Evolutionary conservation across 2,888 invertebrate genomes (phyloP).

Genomic region (Tiphia femorata): DNA sequence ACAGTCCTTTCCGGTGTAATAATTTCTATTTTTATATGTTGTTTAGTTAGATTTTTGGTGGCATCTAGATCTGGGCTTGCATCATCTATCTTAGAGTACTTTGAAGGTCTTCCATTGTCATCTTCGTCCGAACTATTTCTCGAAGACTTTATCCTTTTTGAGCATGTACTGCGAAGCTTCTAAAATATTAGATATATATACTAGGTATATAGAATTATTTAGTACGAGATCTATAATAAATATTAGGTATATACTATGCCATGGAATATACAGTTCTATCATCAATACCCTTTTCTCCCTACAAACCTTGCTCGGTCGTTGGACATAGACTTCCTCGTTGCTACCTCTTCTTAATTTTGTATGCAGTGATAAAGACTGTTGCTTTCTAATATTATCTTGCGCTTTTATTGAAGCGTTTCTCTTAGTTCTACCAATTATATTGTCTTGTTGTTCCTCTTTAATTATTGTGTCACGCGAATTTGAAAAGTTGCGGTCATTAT

Average conservation of each 20-base stretch:
- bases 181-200: not conserved
- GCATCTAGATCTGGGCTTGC: not conserved
- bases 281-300: too few species aligned
- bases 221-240: not conserved
- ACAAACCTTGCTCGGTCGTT: slow-evolving; percentile 42
- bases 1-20: not conserved
- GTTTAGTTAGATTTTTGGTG: not conserved
- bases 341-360: slow-evolving; percentile 48
- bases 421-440: slow-evolving; percentile 23
- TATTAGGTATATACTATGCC: too few species aligned
- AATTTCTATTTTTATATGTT: not conserved
- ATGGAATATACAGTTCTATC: too few species aligned
- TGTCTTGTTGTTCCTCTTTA: not conserved
- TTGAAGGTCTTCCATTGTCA: slow-evolving; percentile 36
- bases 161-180: not conserved
- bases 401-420: slow-evolving; percentile 57
- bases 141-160: slow-evolving; percentile 43
- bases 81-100: slow-evolving; percentile 41
- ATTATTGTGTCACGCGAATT: not conserved
- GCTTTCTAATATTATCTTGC: slow-evolving; percentile 49
- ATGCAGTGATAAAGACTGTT: slow-evolving; percentile 38
- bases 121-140: slow-evolving; percentile 56
- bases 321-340: slow-evolving; percentile 4
- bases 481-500: not conserved
- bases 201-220: not conserved